phyloP scores from a whole-genome alignment of 2,888 invertebrate species.

The Petrolisthes cinctipes region DNA sequence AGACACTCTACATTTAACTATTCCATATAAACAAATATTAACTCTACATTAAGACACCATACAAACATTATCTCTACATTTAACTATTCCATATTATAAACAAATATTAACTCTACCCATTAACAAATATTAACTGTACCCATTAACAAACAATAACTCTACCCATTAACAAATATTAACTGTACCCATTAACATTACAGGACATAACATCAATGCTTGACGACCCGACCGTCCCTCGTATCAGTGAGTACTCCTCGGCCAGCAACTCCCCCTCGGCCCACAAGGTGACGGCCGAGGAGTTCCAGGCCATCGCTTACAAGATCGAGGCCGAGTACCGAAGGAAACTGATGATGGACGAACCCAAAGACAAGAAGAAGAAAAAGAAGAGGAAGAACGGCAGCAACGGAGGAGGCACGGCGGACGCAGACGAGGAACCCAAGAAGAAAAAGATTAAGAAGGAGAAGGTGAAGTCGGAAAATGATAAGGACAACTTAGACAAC shows the following conservation, averaged over 20 bases:
- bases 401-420: conserved; percentile 12
- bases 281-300: conserved; percentile 54
- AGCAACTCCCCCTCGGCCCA: conserved; percentile 51
- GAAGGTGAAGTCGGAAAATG: conserved; percentile 46
- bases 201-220: conserved; percentile 84
- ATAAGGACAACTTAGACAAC: conserved; percentile 59
- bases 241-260: conserved; percentile 60
- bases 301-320: conserved; percentile 55
- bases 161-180: not conserved
- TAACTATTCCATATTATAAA: no score
- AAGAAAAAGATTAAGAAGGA: conserved; percentile 62
- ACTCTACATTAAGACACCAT: no score
- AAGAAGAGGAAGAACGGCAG: conserved; percentile 50
- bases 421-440: conserved; percentile 44
- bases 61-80: no score
- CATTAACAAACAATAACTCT: no score
- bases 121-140: no score
- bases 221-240: conserved; percentile 69
- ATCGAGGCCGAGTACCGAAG: conserved; percentile 70
- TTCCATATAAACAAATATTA: no score
- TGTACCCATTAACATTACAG: conserved; percentile 69
- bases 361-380: conserved; percentile 56
- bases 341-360: conserved; percentile 66
- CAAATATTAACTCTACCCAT: no score
- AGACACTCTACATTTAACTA: no score